Percentiles rank a stretch among this genome's conserved stretches.
These are phyloP conservation scores for Sphinx pinastri DNA, from an alignment of 2,888 invertebrate species.

Conservation along the genomic window DNA sequence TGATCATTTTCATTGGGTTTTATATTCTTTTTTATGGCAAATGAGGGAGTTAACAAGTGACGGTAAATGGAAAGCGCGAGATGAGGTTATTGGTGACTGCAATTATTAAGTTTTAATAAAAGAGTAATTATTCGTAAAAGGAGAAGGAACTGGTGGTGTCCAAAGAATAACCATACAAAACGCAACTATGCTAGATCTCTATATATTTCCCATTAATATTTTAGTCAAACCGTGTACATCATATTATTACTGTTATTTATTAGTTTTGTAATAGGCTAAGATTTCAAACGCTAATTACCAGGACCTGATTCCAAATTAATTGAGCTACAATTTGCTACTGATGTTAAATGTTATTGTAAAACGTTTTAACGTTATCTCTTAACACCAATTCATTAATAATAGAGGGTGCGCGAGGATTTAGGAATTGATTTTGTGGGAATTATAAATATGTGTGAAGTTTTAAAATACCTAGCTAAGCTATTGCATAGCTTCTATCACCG, in stretches of 20 bases:
- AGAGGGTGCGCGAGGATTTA: background rate
- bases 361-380: conserved; percentile 27
- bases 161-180: background rate
- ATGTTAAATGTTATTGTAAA: conserved; percentile 34
- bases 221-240: no score
- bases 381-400: conserved; percentile 20
- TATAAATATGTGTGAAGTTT: background rate
- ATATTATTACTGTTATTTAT: conserved; percentile 33
- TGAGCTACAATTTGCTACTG: conserved; percentile 35
- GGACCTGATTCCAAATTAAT: conserved; percentile 54
- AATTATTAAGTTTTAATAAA: no score
- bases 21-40: background rate
- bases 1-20: conserved; percentile 6
- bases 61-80: no score
- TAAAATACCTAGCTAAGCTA: no score
- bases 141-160: no score
- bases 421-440: background rate
- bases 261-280: conserved; percentile 47
- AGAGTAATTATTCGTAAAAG: no score
- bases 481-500: no score
- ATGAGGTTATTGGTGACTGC: no score
- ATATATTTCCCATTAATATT: no score
- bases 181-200: no score
- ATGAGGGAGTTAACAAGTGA: background rate
- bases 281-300: conserved; percentile 53